A percentile compares a stretch with the other conserved stretches of the same genome.
phyloP scores from a whole-genome alignment of 1,140 invertebrate genomes.

The Drosophila nikananu region DNA sequence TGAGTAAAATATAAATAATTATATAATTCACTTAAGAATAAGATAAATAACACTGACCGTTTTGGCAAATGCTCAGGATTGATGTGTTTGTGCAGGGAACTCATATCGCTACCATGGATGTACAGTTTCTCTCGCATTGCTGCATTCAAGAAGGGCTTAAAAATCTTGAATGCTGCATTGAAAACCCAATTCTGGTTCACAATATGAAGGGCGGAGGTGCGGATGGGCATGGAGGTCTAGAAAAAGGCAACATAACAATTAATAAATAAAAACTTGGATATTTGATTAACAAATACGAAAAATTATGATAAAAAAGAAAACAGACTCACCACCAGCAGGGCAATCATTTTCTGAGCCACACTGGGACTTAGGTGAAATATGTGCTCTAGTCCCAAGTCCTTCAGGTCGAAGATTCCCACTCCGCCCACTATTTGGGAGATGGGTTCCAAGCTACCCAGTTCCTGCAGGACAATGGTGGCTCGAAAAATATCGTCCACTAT shows the following conservation, averaged over 20 bases:
- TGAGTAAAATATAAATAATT: background rate
- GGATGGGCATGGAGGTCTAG: conserved; percentile 90
- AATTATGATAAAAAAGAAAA: background rate
- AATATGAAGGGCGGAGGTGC: conserved; percentile 91
- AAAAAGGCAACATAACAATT: background rate
- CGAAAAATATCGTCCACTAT: conserved; percentile 90
- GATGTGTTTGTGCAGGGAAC: conserved; percentile 91
- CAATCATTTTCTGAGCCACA: conserved; percentile 88
- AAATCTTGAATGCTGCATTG: conserved; percentile 91
- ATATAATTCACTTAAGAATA: background rate
- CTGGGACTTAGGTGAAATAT: conserved; percentile 90
- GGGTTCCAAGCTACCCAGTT: conserved; percentile 91
- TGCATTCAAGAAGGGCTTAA: conserved; percentile 90
- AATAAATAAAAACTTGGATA: background rate
- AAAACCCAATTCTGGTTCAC: conserved; percentile 93
- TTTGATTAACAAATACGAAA: background rate
- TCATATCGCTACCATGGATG: conserved; percentile 91
- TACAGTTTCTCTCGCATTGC: conserved; percentile 90
- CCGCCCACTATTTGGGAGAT: conserved; percentile 91
- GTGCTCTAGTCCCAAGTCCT: conserved; percentile 89
- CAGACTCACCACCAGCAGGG: conserved; percentile 88
- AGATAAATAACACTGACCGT: conserved; percentile 79
- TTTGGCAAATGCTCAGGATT: conserved; percentile 90
- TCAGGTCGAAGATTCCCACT: conserved; percentile 91
- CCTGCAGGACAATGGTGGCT: conserved; percentile 89